Percentiles rank a stretch among this genome's conserved stretches.
These are phyloP conservation scores for Drosophila lowei DNA, from an alignment of 1,140 invertebrate genomes.

Conservation along the genomic window DNA sequence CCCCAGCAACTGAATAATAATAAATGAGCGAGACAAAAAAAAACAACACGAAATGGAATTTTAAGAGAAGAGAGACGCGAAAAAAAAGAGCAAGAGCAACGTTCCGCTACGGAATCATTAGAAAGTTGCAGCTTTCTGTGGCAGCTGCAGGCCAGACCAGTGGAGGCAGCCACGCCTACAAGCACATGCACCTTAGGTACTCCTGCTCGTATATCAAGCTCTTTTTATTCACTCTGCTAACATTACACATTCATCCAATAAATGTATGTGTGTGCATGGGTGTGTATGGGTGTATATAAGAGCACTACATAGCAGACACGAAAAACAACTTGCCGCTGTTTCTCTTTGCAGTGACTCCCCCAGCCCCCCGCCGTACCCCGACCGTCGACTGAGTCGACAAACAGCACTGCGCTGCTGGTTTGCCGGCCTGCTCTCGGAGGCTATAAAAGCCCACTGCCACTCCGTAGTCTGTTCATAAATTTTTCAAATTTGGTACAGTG, in stretches of 20 bases:
- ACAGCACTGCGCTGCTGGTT: constrained; percentile 21
- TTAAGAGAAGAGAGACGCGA: constrained; percentile 11
- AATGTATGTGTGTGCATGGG: neutral
- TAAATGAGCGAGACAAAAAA: constrained; percentile 1
- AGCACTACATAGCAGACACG: constrained; percentile 23
- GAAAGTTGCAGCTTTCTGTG: constrained; percentile 59
- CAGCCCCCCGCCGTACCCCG: neutral
- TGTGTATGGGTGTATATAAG: neutral
- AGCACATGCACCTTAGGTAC: constrained; percentile 3
- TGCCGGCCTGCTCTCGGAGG: constrained; percentile 23
- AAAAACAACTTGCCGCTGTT: constrained; percentile 25
- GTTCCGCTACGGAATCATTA: constrained; percentile 55
- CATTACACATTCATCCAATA: constrained; percentile 28
- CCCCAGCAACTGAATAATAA: constrained; percentile 10
- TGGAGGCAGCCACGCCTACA: neutral
- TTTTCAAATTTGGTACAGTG: constrained; percentile 68
- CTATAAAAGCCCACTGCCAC: constrained; percentile 62
- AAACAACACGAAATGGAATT: constrained; percentile 1
- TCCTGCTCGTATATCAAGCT: constrained; percentile 7
- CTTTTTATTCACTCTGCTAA: constrained; percentile 33
- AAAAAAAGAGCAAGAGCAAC: constrained; percentile 18
- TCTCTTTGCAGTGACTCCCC: constrained; percentile 45
- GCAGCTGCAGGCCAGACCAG: constrained; percentile 14
- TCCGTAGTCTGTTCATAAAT: constrained; percentile 39
- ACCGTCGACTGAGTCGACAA: neutral